Conservation (phyloP, 2,113 vertebrate genomes). For the Petaurus breviceps region DNA sequence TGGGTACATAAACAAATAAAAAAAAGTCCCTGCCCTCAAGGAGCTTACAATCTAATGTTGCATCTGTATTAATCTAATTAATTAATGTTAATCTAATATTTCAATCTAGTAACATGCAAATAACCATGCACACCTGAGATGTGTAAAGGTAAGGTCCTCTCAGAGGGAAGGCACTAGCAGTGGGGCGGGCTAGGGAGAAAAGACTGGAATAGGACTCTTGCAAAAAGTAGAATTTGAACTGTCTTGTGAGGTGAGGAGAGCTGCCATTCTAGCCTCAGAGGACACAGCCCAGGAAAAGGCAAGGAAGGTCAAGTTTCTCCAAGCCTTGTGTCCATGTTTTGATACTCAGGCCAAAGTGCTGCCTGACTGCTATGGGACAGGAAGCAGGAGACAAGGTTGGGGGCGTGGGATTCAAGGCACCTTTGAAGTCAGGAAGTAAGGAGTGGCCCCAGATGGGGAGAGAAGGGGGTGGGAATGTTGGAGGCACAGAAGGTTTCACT, state of each 20-base stretch:
- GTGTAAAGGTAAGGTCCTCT: background rate
- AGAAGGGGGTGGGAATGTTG: background rate
- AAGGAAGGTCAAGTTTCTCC: background rate
- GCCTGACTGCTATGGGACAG: background rate
- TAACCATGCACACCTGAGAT: background rate
- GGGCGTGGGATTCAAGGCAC: background rate
- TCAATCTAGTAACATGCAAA: background rate
- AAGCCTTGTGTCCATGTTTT: background rate
- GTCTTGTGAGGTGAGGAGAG: conserved; percentile 22
- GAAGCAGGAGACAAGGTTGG: background rate
- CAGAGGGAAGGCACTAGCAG: too few species aligned
- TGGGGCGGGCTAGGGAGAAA: background rate
- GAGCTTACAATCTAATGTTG: background rate
- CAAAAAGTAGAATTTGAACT: background rate
- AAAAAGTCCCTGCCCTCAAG: background rate
- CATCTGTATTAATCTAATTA: too few species aligned
- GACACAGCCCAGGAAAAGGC: background rate
- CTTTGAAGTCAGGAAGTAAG: background rate
- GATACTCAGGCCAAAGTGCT: background rate
- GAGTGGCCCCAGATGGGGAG: too few species aligned
- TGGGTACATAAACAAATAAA: background rate
- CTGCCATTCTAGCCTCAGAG: background rate
- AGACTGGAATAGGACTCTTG: background rate
- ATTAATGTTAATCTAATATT: background rate
- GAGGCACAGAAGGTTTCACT: background rate